Evolutionary conservation across 2,797 vertebrate genomes (phyloP), one percentile per base, ranked within the genome.

Genomic region (Lacerta bilineata): DNA sequence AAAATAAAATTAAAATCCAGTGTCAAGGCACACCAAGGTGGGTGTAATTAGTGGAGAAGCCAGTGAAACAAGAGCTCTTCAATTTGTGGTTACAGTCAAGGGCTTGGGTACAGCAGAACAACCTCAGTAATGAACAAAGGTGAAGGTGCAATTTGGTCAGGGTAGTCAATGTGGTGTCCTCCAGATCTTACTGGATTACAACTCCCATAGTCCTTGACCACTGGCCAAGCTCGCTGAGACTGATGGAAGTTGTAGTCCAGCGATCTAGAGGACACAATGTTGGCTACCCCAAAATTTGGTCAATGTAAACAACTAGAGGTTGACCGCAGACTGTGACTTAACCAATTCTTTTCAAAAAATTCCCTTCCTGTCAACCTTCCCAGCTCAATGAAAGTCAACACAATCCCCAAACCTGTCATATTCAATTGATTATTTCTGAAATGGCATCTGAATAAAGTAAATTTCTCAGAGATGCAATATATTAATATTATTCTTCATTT

Each of bases 271-370:
- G 61, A 64, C 61, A 23, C 6, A 18, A 64, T 2, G 20, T 7
- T 64, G 61, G 61, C 61, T 64, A 64, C 61, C 17, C 61, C 20
- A 64, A 18, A 23, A 64, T 18, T 64, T 18, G 61, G 61, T 64
- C 61, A 64, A 18, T 64, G 36, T 85, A 20, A 27, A 87, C 77
- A 87, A 88, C 83, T 1, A 0, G 13, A 87, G 76, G 1, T 69
- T 71, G 80, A 2, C 3, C 55, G 75, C 74, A 89, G 89, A 8
- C 0, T 8, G 50, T 3, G 2, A 61, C 8, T 8, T 83, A 88
- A 90, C 82, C 75, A 0, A 0, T 61, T 5, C 1, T 0, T 1
- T 8, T 29, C 2, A 10, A 69, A 23, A 13, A 33, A 23, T 39
- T 80, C 59, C n/a, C 29, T 77, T 66, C 18, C 27, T 43, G 18